Base-by-base conservation (phyloP, 2,113 vertebrate species). In the Eulacestoma nigropectus region DNA sequence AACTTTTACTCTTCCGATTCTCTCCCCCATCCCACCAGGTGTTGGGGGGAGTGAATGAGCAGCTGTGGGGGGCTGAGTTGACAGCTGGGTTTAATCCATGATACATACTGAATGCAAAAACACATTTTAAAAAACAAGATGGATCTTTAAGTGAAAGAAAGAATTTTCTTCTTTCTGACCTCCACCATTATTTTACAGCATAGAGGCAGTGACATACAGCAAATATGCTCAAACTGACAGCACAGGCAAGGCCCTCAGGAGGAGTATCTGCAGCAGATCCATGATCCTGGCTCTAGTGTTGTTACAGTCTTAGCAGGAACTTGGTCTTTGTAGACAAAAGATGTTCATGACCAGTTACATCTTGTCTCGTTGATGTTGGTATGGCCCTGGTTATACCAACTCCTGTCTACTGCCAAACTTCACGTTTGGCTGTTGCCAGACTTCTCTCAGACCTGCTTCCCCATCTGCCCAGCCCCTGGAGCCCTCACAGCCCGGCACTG, bases 401-500 rank as follows among this genome's bases (percentile, higher is more conserved):
- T 60, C 39, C 7, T 11, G 10, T 26, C 33, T 23, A 12, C 41
- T 19, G 44, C n/a, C 59, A 55, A 16, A 13, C 26, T 8, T 67
- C 13, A 13, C 62, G 32, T 65, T 10, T 4, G 4, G 10, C 42
- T 70, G 1, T 7, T 7, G 25, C 30, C 42, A 8, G 41, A 3
- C n/a, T 12, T 19, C 53, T 53, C 20, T 49, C 13, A 11, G 16
- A 0, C 12, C 30, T 5, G 30, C 11, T 33, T 29, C 22, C 30
- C 37, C 1, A 5, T 2, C 15, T 6, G 49, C 11, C 11, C 41
- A 41, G 41, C 11, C 35, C 9, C 26, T 3, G 16, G 11, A 52
- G 29, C 50, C 0, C 30, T 18, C 2, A 0, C 20, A 7, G 62
- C 20, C 39, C 0, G 33, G 33, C 33, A 6, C 8, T 0, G 59